Base-by-base conservation (phyloP, 2,797 vertebrate species). In the Tragopan temminckii region DNA sequence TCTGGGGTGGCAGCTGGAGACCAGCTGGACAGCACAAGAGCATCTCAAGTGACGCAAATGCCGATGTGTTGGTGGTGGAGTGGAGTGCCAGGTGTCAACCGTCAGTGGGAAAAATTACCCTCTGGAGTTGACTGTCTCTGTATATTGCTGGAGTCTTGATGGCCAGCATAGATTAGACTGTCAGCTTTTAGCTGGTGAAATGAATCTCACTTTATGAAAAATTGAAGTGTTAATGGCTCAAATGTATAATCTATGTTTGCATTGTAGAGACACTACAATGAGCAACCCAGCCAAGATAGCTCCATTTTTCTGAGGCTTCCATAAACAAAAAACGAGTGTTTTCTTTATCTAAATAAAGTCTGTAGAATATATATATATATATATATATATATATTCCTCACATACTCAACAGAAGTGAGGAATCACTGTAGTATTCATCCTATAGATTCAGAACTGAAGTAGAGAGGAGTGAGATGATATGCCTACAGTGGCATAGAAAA, bases 111-210 rank as follows among this genome's bases (percentile, higher is more conserved):
- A 77, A 75, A 93, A 66, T 66, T 6, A 31, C 7, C 13, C 58
- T 59, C 58, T 80, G 55, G 85, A 75, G 62, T 13, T 80, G 62
- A 33, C 36, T 80, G 57, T 84, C 67, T 76, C 35, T 1, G 59
- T 0, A 0, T 27, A 27, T 15, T 63, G 35, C 25, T 6, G 2
- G 74, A 52, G 45, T 66, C 77, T 81, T 52, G 74, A 63, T 63
- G 77, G 52, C 66, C 62, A 66, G 27, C 7, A 59, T 38, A 69
- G 78, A 80, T 89, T 61, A 77, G 62, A 55, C 55, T 80, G 87
- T 7, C 16, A 92, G 79, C 72, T 92, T 93, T 90, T 80, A 83
- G 79, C 45, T 91, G 50, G 25, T 68, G 79, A 88, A 95, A 91
- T 79, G 11, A 70, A 50, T 72, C 45, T 58, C 38, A 40, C 38